A percentile compares a stretch with the other conserved stretches of the same genome.
These are phyloP conservation scores for Melolontha melolontha DNA, from an alignment of 2,888 invertebrate genomes.

Conservation along the genomic window DNA sequence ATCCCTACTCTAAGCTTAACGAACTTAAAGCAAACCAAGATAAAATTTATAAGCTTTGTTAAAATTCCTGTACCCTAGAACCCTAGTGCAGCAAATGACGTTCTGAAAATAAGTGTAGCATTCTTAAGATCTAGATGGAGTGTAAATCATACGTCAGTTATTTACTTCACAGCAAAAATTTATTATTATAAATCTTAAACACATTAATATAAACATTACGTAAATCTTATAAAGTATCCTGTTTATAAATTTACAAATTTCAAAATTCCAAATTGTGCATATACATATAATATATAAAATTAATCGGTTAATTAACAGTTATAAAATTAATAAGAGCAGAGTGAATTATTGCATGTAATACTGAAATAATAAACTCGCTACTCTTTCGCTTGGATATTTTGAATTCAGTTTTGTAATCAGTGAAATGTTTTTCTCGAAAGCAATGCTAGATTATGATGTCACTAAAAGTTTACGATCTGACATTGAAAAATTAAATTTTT, in stretches of 20 bases:
- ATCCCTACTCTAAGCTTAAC: no score
- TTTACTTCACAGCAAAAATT: conserved; percentile 57
- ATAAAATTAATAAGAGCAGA: conserved; percentile 9
- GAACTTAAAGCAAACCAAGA: no score
- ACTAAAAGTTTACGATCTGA: no score
- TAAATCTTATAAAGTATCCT: conserved; percentile 48
- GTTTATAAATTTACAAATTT: conserved; percentile 65
- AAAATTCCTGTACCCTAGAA: no score
- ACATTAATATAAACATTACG: conserved; percentile 51
- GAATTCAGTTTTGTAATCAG: background rate
- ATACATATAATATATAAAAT: conserved; percentile 41
- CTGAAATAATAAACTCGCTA: background rate
- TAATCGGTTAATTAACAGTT: conserved; percentile 25
- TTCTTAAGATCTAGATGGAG: no score
- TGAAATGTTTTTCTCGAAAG: no score
- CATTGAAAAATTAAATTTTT: no score
- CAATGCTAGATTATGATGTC: no score
- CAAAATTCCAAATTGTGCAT: conserved; percentile 66
- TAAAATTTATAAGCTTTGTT: no score
- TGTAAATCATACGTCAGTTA: no score
- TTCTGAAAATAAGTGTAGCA: no score
- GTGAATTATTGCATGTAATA: conserved; percentile 1
- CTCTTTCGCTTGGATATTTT: conserved; percentile 4
- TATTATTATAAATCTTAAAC: conserved; percentile 60
- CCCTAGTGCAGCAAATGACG: no score